Base-by-base conservation (phyloP, 2,797 vertebrate genomes). In the Gambusia yucatana region DNA sequence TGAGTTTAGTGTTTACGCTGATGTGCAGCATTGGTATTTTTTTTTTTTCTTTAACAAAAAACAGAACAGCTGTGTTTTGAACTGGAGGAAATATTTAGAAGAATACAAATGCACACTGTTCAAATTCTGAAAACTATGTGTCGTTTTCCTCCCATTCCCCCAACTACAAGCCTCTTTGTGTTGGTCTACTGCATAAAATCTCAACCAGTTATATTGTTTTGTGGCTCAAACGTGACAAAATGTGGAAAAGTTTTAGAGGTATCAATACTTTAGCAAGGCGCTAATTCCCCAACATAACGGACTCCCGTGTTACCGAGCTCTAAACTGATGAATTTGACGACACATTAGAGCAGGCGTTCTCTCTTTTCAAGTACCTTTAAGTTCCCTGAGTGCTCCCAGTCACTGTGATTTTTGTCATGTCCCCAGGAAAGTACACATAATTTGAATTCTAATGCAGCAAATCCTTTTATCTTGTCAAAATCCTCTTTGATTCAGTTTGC, bases 401-500 rank as follows among this genome's bases (percentile, higher is more conserved):
- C 80, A 78, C 82, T 86, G 78, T 85, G 86, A 85, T 88, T 87
- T 87, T 75, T 79, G 74, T 87, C 61, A 77, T 70, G 81, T 90
- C 82, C 89, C 57, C 70, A 47, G 85, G 82, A 93, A 93, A 93
- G 84, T 88, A 89, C 82, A 89, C 85, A 86, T 91, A 81, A 93
- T 93, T 92, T 90, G 79, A 89, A 94, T 91, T 92, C 79, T 86
- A 91, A 93, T 86, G 87, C 79, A 86, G 85, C 82, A 89, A 88
- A 91, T 91, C 93, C 93, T 93, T 94, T 93, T 93, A 92, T 92
- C 91, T 93, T 91, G 90, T 92, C 89, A 90, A 88, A 90, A 93
- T 88, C 83, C 79, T 82, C 89, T 94, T 93, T 92, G 85, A 94
- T 91, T 93, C 88, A 82, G 86, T 88, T 87, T 59, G 85, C 44